Conservation (phyloP, 2,888 invertebrate species). For the Mythimna loreyi region DNA sequence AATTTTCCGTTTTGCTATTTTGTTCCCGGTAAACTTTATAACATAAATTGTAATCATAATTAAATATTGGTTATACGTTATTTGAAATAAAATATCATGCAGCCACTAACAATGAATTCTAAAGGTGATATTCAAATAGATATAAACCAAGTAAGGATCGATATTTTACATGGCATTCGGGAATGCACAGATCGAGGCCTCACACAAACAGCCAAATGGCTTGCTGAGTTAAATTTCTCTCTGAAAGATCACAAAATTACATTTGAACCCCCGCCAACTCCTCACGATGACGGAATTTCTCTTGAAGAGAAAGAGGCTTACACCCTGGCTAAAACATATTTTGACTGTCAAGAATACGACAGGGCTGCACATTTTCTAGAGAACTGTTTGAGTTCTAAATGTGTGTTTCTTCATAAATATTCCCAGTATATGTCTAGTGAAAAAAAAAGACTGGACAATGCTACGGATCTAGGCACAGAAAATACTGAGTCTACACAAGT, state of each 20-base stretch:
- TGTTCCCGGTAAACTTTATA: slow-evolving; percentile 23
- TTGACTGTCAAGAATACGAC: slow-evolving; percentile 97
- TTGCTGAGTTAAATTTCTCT: slow-evolving; percentile 96
- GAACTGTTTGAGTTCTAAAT: slow-evolving; percentile 93
- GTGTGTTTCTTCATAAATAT: slow-evolving; percentile 96
- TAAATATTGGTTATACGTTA: slow-evolving; percentile 7
- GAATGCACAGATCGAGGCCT: slow-evolving; percentile 96
- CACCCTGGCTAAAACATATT: slow-evolving; percentile 96
- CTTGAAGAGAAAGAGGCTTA: slow-evolving; percentile 94
- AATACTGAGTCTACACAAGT: slow-evolving; percentile 86
- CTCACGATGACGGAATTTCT: slow-evolving; percentile 84
- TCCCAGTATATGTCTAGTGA: slow-evolving; percentile 97
- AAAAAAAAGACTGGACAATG: slow-evolving; percentile 96
- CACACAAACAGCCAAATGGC: slow-evolving; percentile 96
- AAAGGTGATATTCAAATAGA: slow-evolving; percentile 86
- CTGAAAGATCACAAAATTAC: slow-evolving; percentile 92
- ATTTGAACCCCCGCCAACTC: slow-evolving; percentile 85
- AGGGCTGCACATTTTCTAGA: slow-evolving; percentile 95
- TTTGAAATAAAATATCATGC: slow-evolving; percentile 67
- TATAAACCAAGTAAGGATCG: slow-evolving; percentile 84
- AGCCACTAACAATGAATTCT: slow-evolving; percentile 77
- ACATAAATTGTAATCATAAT: slow-evolving; percentile 13
- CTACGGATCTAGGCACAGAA: slow-evolving; percentile 81
- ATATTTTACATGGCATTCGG: slow-evolving; percentile 83
- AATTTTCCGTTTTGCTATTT: slow-evolving; percentile 29